Evolutionary conservation across 2,888 invertebrate genomes (phyloP).

Genomic region (Calephelis perditalis): DNA sequence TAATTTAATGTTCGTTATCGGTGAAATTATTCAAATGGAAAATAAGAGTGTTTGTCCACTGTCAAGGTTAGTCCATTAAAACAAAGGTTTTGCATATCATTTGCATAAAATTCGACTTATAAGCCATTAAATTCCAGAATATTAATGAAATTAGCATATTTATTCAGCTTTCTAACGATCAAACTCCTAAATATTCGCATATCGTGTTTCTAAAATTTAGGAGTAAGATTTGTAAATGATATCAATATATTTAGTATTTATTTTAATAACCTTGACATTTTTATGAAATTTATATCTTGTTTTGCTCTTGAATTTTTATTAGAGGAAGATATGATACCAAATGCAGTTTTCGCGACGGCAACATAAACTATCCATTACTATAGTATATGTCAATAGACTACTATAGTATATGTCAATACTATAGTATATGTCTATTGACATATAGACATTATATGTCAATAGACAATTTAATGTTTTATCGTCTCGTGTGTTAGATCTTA

Average conservation of each 20-base stretch:
- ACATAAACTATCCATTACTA: no score
- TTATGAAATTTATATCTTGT: not conserved
- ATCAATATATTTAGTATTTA: not conserved
- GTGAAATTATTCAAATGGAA: conserved; percentile 9
- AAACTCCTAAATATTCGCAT: not conserved
- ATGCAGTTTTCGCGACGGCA: no score
- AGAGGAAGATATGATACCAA: no score
- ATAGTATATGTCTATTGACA: no score
- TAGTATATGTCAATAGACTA: no score
- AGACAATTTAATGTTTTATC: no score
- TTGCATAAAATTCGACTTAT: conserved; percentile 7
- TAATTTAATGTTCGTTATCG: not conserved
- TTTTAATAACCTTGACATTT: conserved; percentile 10
- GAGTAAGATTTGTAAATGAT: not conserved
- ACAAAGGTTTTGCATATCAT: conserved; percentile 9
- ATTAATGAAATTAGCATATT: conserved; percentile 7
- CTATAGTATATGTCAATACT: no score
- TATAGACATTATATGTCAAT: no score
- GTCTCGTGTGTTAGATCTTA: no score
- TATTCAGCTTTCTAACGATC: conserved; percentile 1
- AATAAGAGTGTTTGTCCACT: conserved; percentile 7
- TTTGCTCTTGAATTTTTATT: no score
- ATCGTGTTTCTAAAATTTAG: not conserved
- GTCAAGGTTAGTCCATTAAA: conserved; percentile 3
- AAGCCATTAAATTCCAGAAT: conserved; percentile 9